Conservation (phyloP, 2,113 vertebrate species). For the Chrysochloris asiatica region DNA sequence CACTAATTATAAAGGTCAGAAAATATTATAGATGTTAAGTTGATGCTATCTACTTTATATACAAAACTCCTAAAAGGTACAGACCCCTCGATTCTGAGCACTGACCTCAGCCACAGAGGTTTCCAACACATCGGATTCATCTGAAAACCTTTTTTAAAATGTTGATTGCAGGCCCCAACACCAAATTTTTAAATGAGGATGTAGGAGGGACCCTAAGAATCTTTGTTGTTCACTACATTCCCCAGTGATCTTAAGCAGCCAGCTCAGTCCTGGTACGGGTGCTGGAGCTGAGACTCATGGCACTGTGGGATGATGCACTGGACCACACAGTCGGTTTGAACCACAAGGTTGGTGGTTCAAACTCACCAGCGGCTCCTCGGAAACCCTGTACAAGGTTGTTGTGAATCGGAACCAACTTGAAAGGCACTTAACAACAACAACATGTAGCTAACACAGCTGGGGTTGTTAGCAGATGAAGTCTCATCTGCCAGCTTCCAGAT, state of each 20-base stretch:
- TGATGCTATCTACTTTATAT: conserved; percentile 37
- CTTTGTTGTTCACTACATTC: not conserved
- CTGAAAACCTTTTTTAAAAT: not conserved
- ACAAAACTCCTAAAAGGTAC: conserved; percentile 48
- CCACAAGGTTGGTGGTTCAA: no score
- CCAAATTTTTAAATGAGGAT: not conserved
- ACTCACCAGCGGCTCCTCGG: no score
- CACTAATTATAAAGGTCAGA: conserved; percentile 42
- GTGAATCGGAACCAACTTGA: no score
- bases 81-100: not conserved
- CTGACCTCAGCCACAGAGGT: not conserved
- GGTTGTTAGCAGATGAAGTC: not conserved
- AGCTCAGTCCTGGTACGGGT: no score
- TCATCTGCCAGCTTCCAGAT: not conserved
- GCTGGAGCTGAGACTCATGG: not conserved
- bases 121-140: not conserved
- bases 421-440: no score
- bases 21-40: not conserved
- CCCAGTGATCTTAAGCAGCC: not conserved
- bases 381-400: no score
- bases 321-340: no score
- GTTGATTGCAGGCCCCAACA: not conserved
- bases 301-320: no score
- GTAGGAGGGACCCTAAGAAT: not conserved
- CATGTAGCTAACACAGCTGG: not conserved